Evolutionary conservation across 1,140 invertebrate species (phyloP).

Genomic region (Oscheius sp.): DNA sequence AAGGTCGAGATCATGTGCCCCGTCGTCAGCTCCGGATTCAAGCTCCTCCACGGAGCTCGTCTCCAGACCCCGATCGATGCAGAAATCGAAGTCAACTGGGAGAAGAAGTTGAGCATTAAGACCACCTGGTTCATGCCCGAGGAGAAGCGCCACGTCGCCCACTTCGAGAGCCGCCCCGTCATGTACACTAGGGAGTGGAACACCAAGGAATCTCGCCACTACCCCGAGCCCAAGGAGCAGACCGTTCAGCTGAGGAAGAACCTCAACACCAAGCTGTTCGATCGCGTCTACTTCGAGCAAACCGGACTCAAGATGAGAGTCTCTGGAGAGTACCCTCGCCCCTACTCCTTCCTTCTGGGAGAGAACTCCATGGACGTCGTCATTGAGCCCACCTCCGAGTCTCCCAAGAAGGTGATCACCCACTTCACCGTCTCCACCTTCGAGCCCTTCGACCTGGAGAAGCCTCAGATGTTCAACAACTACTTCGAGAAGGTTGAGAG

Average conservation of each 20-base stretch:
- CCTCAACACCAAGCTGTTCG: slow-evolving; percentile 20
- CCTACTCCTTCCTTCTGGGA: slow-evolving; percentile 9
- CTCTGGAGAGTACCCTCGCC: slow-evolving; percentile 19
- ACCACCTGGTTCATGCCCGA: slow-evolving; percentile 39
- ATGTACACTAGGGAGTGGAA: slow-evolving; percentile 37
- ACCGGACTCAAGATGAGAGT: slow-evolving; percentile 22
- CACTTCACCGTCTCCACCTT: neutral
- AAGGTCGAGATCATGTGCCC: slow-evolving; percentile 38
- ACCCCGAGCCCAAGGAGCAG: slow-evolving; percentile 26
- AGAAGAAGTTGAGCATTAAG: slow-evolving; percentile 40
- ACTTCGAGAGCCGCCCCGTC: slow-evolving; percentile 39
- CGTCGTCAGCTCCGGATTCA: slow-evolving; percentile 40
- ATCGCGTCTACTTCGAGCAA: slow-evolving; percentile 22
- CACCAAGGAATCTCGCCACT: slow-evolving; percentile 10
- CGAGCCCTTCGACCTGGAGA: neutral
- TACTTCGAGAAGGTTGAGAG: slow-evolving; percentile 27
- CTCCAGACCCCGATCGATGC: slow-evolving; percentile 45
- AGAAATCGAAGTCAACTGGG: slow-evolving; percentile 23
- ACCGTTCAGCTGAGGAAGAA: slow-evolving; percentile 17
- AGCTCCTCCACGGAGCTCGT: slow-evolving; percentile 34
- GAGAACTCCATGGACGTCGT: slow-evolving; percentile 32
- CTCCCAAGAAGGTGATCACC: slow-evolving; percentile 29
- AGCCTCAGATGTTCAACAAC: slow-evolving; percentile 18
- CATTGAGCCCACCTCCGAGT: slow-evolving; percentile 20
- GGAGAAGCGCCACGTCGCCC: slow-evolving; percentile 28